Evolutionary conservation across 2,797 vertebrate genomes (phyloP).

Genomic region (Meriones psammophilus): DNA sequence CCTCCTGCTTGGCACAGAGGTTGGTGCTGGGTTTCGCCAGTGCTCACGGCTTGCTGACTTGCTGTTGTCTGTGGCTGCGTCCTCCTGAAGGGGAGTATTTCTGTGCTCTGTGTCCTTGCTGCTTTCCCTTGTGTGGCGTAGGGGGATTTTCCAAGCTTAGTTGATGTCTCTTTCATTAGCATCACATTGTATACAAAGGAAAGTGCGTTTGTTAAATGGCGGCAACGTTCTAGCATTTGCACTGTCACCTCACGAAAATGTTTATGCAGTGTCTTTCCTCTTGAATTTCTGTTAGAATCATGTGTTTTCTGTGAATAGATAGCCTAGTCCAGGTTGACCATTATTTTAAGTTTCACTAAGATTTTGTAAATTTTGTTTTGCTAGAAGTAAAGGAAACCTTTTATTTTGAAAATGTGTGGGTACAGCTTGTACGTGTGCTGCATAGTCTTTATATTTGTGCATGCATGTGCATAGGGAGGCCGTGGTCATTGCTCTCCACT

Average conservation of each 20-base stretch:
- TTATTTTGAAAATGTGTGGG: not conserved
- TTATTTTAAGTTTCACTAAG: conserved; percentile 42
- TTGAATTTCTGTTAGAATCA: conserved; percentile 39
- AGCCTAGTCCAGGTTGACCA: not conserved
- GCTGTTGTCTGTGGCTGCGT: not conserved
- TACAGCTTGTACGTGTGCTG: not conserved
- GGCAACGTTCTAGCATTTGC: not conserved
- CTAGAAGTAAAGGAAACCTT: conserved; percentile 43
- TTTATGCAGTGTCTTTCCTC: conserved; percentile 18
- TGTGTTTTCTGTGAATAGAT: not conserved
- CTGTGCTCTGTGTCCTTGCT: not conserved
- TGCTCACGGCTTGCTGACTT: not conserved
- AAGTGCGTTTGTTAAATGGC: conserved; percentile 15
- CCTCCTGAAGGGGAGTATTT: not conserved
- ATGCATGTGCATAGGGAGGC: too few species aligned
- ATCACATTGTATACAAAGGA: conserved; percentile 25
- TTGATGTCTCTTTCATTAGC: not conserved
- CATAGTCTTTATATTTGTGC: too few species aligned
- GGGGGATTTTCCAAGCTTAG: not conserved
- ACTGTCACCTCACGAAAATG: not conserved
- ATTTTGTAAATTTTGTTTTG: conserved; percentile 47
- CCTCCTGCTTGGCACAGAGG: not conserved
- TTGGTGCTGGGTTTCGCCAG: not conserved
- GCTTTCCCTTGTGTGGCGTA: not conserved
- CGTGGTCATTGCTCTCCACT: too few species aligned